phyloP scores from a whole-genome alignment of 2,113 vertebrate species.

The Vulpes vulpes region DNA sequence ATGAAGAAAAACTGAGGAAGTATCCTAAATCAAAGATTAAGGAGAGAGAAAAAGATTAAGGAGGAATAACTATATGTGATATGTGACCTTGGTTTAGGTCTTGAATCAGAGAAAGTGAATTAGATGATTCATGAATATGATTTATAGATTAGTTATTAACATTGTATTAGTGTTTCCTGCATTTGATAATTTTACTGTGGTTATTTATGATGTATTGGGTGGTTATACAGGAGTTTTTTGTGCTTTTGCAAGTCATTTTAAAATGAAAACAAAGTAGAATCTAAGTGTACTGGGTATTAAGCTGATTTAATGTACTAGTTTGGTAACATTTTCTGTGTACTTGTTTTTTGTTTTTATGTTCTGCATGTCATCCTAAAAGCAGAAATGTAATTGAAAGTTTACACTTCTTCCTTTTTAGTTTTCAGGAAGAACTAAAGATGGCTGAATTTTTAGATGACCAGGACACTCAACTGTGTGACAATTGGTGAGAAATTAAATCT shows the following conservation, averaged over 20 bases:
- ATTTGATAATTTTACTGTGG: not conserved
- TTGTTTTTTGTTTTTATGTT: not conserved
- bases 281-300: not conserved
- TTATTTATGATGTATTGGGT: slow-evolving; percentile 17
- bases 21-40: not conserved
- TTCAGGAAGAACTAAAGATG: slow-evolving; percentile 79
- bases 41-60: not conserved
- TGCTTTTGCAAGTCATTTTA: slow-evolving; percentile 54
- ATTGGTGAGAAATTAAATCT: slow-evolving; percentile 87
- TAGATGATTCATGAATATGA: not conserved
- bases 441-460: slow-evolving; percentile 82
- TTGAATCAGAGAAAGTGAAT: not conserved
- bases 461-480: slow-evolving; percentile 87
- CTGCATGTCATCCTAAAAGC: slow-evolving; percentile 37
- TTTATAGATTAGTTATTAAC: not conserved
- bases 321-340: not conserved
- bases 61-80: slow-evolving; percentile 23
- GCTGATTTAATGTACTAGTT: not conserved
- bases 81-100: not conserved
- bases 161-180: not conserved
- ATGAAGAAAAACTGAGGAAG: not conserved
- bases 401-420: not conserved
- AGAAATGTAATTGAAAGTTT: slow-evolving; percentile 78
- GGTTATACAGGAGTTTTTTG: not conserved
- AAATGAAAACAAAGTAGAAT: not conserved